Conservation (phyloP, 2,113 vertebrate genomes). For the Dolichotis patagonum region DNA sequence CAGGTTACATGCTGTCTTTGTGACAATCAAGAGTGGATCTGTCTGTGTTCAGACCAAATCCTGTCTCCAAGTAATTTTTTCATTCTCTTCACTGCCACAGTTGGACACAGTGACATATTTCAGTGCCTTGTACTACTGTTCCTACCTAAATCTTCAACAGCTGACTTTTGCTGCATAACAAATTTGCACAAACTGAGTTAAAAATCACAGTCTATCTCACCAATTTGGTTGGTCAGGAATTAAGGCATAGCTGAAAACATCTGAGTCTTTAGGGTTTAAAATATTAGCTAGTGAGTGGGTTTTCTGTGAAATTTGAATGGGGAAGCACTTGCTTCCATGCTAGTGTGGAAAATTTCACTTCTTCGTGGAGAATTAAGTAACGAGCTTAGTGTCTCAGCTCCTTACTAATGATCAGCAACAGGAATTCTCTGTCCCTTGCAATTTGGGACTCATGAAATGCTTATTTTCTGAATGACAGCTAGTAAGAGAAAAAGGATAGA, state of each 20-base stretch:
- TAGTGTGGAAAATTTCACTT: neutral
- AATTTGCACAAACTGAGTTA: neutral
- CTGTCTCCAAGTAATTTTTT: neutral
- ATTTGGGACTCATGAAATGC: neutral
- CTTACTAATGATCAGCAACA: neutral
- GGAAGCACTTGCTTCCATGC: neutral
- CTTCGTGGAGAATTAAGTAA: neutral
- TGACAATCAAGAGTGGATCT: neutral
- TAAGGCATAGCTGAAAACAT: neutral
- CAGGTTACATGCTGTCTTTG: neutral
- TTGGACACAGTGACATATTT: neutral
- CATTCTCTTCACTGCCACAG: neutral
- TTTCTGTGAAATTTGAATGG: neutral
- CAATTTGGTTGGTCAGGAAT: neutral
- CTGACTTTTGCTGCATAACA: neutral
- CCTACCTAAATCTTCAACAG: neutral
- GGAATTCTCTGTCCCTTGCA: rapidly evolving
- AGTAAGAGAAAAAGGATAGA: neutral
- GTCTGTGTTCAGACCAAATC: neutral
- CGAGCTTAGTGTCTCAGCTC: neutral
- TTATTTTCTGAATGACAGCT: neutral
- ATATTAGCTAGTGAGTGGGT: neutral
- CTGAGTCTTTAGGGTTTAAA: neutral
- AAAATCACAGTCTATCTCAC: neutral
- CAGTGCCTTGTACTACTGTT: neutral